Base-by-base conservation (phyloP, 2,113 vertebrate species). In the Hyperoodon ampullatus region DNA sequence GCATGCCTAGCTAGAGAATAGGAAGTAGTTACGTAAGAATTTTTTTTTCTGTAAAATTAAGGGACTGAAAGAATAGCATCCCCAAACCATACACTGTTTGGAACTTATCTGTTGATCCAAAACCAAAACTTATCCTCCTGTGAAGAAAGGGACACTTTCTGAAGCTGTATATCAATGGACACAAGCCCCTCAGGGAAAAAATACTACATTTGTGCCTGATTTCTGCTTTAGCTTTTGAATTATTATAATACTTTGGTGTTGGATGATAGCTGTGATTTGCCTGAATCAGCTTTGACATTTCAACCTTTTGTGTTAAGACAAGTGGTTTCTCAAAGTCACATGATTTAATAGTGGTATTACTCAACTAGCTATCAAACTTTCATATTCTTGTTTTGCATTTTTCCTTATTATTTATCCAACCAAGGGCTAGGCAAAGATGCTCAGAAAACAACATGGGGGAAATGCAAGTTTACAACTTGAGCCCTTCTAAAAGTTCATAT, bases 11-110 rank as follows among this genome's bases (percentile, higher is more conserved):
- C 24, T 77, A 16, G 14, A 60, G 61, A 88, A 85, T 3, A 81
- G 66, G 12, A 92, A 7, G 2, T 80, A 60, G 16, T 44, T 11
- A 63, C 8, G 60, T 50, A 35, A 66, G 15, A 71, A 26, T 39
- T 92, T 88, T 55, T 82, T 83, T 80, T 81, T 66, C 19, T 80
- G 50, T 74, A 12, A 66, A 89, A 92, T n/a, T 84, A 66, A 80
- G 30, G 28, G 15, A 72, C 16, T n/a, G 35, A 39, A 65, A 84
- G 23, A 61, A 13, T 30, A 88, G 55, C 42, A 2, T 33, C 39
- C 44, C 11, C 61, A 87, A 83, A 47, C 39, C 42, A 90, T 42
- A 66, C 4, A 66, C 1, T 68, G 16, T 12, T 60, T 60, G 30
- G 26, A 85, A 12, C 16, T 11, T 82, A 7, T 77, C 6, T 94